Evolutionary conservation across 2,888 invertebrate species (phyloP), one percentile per base, ranked within the genome.

Genomic region (Parapristionchus giblindavisi): DNA sequence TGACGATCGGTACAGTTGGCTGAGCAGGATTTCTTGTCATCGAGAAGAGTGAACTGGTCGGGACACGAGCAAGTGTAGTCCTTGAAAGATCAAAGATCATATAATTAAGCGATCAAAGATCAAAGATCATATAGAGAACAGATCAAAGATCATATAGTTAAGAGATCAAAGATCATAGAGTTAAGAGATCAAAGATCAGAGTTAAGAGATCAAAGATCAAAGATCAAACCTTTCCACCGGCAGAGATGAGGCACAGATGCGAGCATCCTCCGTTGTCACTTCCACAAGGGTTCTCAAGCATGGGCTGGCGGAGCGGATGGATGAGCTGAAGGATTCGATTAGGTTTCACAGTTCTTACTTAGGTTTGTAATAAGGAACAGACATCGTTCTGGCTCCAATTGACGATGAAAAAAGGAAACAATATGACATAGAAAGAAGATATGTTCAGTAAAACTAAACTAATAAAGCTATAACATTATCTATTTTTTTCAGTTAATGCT

Each of bases 231-330:
- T 75, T 68, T 68, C 60, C 60, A 94, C 0, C 94, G 5, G 71
- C 78, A 4, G 78, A 92, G 58, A 99, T 92, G 36, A 99, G 90
- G 88, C 98, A 98, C 6, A 98, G 91, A 90, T 98, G 97, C 0
- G 95, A 94, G 88, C 98, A 99, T 3, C 95, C 95, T 32, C 96
- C 97, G 88, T 99, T 98, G 88, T 94, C 93, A 0, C 91, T 90
- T 0, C 93, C 94, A 87, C 98, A 99, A 0, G 98, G 97, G 89
- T 97, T 96, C 1, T 91, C 90, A 86, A 93, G 89, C 78, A 75
- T 94, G 89, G 98, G 98, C 85, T 94, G 94, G 14, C 83, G 80
- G 43, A 85, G 77, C 17, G 87, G 86, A 34, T 87, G 87, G 24
- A 86, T 81, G 24, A 85, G 56, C 78, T 78, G 68, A 14, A 75